Conservation (phyloP, 2,113 vertebrate species). For the Rhipidura dahli region DNA sequence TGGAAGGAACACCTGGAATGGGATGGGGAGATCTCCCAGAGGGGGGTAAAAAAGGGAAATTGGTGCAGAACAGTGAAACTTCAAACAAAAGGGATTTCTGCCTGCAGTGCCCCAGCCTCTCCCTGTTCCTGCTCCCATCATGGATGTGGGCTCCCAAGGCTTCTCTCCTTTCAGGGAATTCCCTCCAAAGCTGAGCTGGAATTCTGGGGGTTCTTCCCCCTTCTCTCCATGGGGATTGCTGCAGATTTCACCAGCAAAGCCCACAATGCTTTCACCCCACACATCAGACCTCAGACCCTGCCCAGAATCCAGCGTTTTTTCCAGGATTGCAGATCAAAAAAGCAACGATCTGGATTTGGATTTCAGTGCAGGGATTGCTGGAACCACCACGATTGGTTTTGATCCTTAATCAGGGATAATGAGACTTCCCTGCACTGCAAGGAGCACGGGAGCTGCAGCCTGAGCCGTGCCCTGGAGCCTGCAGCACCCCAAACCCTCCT, state of each 20-base stretch:
- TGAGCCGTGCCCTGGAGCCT: not conserved
- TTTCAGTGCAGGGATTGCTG: not conserved
- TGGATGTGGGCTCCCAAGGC: rapidly evolving
- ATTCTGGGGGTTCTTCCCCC: not conserved
- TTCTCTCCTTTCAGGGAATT: not conserved
- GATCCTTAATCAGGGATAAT: not conserved
- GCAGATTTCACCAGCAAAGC: not conserved
- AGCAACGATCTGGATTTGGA: too few relatives aligned
- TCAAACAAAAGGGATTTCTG: not conserved
- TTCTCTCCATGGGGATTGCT: not conserved
- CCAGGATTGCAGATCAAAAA: not conserved
- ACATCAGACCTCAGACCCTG: not conserved
- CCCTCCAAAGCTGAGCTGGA: not conserved
- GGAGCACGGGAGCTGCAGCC: not conserved
- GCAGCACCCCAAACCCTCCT: not conserved
- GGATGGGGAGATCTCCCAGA: not conserved
- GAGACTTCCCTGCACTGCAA: not conserved
- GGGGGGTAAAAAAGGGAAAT: not conserved
- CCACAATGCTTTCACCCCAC: rapidly evolving
- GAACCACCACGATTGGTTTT: not conserved
- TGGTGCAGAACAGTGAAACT: not conserved
- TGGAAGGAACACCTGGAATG: not conserved
- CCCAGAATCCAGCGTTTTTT: not conserved
- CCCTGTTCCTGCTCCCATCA: not conserved
- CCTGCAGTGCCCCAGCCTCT: not conserved